Base-by-base conservation (phyloP, 2,888 invertebrate genomes). In the Glaucopsyche alexis region DNA sequence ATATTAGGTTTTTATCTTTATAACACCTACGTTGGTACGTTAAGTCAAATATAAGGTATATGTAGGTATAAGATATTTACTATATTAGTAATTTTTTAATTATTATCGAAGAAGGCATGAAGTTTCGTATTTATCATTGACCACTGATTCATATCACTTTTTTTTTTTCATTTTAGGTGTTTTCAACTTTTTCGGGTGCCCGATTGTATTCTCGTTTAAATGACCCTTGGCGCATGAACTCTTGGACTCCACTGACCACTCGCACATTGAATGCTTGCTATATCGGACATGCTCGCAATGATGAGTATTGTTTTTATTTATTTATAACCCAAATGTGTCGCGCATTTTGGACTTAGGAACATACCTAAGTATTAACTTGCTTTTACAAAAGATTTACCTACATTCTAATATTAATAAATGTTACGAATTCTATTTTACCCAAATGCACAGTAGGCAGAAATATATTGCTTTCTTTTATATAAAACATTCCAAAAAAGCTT, bases 161-260 rank as follows among this genome's bases (percentile, higher is more conserved):
- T 91, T 90, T 87, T 89, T 85, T 89, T 90, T 91, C 89, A 89
- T 92, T 93, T 93, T 92, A 93, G 93, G 93, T 93, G 93, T 93
- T 86, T 93, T 93, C 93, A 93, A 90, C 89, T 93, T 93, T 92
- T 93, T 93, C 86, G 93, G 93, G 84, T 93, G 93, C 90, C 93
- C 93, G 86, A 92, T 93, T 86, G 92, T 88, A 88, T 93, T 93
- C 93, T 93, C 93, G 83, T 92, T 93, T 89, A 93, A 93, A 92
- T 93, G 93, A 93, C 86, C 83, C 84, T 83, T 82, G 86, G 86
- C 86, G 88, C 91, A 91, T 91, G 91, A 85, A 79, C 80, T 81
- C 81, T 85, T 84, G 90, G 89, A 88, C 85, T 75, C 79, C 84
- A 29, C 29, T 29, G 29, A 29, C 29, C 29, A 81, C 81, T 83